Conservation (phyloP, 1,140 invertebrate genomes). For the Nymphalis io region DNA sequence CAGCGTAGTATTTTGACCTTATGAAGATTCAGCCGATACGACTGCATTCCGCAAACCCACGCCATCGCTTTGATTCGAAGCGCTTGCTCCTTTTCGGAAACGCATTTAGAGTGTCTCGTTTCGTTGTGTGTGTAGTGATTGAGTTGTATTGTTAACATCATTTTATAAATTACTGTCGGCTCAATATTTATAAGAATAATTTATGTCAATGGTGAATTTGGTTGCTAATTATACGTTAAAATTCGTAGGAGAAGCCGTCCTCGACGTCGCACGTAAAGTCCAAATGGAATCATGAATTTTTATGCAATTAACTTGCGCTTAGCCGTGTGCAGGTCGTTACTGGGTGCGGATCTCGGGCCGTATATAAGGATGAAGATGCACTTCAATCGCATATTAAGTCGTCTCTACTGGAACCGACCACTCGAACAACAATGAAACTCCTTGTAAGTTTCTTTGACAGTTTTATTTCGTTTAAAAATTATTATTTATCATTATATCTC, state of each 20-base stretch:
- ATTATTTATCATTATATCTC: not conserved
- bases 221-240: not conserved
- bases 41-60: slow-evolving; percentile 1
- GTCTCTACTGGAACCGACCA: slow-evolving; percentile 5
- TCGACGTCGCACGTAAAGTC: not conserved
- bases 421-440: slow-evolving; percentile 13
- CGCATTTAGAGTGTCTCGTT: not conserved
- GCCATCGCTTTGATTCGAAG: not conserved
- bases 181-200: slow-evolving; percentile 7
- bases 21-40: not conserved
- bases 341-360: not conserved
- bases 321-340: not conserved
- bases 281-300: not conserved
- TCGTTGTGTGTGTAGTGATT: no score
- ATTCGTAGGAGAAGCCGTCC: not conserved
- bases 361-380: slow-evolving; percentile 21
- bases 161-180: not conserved
- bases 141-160: no score
- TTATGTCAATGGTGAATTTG: not conserved
- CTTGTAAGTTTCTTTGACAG: slow-evolving; percentile 12
- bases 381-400: not conserved
- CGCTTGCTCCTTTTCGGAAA: not conserved
- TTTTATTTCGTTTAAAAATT: not conserved
- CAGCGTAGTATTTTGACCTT: not conserved
- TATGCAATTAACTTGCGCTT: not conserved